These are phyloP conservation scores for Panthera uncia DNA, from an alignment of 2,113 vertebrate genomes.

Conservation along the genomic window DNA sequence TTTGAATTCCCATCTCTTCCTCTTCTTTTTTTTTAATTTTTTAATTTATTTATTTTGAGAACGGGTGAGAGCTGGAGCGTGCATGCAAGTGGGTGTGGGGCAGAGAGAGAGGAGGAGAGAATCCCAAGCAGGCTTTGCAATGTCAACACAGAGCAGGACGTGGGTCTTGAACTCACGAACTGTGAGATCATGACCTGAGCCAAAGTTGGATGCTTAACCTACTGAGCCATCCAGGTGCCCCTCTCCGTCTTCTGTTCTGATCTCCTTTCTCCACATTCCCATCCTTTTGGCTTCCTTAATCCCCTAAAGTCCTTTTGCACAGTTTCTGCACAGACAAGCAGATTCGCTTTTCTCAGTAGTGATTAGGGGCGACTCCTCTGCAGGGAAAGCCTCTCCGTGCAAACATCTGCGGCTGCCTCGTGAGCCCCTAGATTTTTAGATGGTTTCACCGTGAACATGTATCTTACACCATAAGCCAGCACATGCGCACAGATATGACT, in stretches of 20 bases:
- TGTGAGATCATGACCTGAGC: too few relatives aligned
- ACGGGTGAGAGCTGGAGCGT: too few relatives aligned
- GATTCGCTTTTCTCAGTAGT: not conserved
- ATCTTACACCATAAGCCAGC: not conserved
- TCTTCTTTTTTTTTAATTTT: not conserved
- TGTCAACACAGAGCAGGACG: too few relatives aligned
- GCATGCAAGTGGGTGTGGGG: too few relatives aligned
- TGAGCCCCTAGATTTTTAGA: not conserved
- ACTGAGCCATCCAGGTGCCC: too few relatives aligned
- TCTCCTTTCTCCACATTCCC: not conserved
- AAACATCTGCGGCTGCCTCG: not conserved
- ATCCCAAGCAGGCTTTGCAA: too few relatives aligned
- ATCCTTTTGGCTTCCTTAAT: not conserved
- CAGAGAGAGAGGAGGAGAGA: too few relatives aligned
- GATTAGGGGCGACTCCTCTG: fast-evolving
- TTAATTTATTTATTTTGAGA: too few relatives aligned
- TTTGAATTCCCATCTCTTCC: not conserved
- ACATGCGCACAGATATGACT: fast-evolving
- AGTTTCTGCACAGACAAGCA: not conserved
- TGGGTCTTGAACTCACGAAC: too few relatives aligned
- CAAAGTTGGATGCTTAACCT: too few relatives aligned
- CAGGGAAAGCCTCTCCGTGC: not conserved
- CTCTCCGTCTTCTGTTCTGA: not conserved
- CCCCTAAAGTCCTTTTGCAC: not conserved
- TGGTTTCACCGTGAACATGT: not conserved